These are phyloP conservation scores for Ennomos erosarius DNA, from an alignment of 2,888 invertebrate genomes.

Conservation along the genomic window DNA sequence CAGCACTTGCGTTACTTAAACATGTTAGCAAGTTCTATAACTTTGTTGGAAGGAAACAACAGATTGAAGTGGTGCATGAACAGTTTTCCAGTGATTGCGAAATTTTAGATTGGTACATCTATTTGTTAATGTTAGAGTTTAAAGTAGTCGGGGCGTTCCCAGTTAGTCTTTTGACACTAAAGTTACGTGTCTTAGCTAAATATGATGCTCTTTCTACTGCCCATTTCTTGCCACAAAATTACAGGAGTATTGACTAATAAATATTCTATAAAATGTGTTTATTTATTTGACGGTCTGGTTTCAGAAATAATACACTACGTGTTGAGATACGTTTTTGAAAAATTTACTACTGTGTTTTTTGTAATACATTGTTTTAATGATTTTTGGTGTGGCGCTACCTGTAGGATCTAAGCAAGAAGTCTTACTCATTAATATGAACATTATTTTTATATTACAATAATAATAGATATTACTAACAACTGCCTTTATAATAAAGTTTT, in stretches of 20 bases:
- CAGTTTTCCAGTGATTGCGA: no score
- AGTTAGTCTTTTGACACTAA: background rate
- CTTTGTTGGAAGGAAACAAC: no score
- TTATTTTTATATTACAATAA: no score
- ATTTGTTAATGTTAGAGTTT: no score
- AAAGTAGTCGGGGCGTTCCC: no score
- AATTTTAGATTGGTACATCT: no score
- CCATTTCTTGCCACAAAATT: slow-evolving; percentile 27
- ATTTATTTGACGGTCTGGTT: background rate
- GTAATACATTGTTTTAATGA: background rate
- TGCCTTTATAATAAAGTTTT: background rate
- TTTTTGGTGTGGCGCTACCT: background rate
- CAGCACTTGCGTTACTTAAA: no score
- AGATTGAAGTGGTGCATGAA: no score
- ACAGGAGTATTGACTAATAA: slow-evolving; percentile 9
- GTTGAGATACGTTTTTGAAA: background rate
- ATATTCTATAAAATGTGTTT: slow-evolving; percentile 1
- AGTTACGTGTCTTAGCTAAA: no score
- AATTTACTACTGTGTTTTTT: background rate
- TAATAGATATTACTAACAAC: background rate
- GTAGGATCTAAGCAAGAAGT: background rate
- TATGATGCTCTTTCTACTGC: slow-evolving; percentile 15
- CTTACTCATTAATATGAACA: no score
- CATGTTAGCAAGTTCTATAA: no score
- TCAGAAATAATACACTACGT: background rate